Evolutionary conservation across 2,797 vertebrate genomes (phyloP), one percentile per base, ranked within the genome.

Genomic region (Chrysocyon brachyurus): DNA sequence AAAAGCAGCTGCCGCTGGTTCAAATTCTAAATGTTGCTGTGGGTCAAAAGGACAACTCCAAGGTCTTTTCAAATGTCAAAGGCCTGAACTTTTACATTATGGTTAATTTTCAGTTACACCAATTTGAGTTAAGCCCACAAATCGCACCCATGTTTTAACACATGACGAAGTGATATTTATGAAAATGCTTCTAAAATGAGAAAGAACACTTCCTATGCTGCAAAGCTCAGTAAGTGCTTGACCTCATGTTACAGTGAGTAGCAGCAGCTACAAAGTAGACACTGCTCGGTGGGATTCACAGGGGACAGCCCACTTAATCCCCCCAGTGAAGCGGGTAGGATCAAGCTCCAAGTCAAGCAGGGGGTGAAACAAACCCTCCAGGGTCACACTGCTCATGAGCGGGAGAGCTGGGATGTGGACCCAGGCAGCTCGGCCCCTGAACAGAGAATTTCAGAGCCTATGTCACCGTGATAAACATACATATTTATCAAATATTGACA

Each of bases 401-500:
- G 22, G 11, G 61, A 40, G 36, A 63, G 36, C 2, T 1, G 6
- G 56, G 52, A 78, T 40, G 14, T 33, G 24, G 92, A 79, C 10
- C 15, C 75, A 84, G 9, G n/a, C 21, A 84, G 31, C 31, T 9
- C 54, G 36, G 17, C 17, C 36, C 56, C 14, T 21, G 36, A 77
- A 9, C 12, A 36, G 54, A 59, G 33, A 46, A 16, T n/a, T 75
- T 90, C 61, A 40, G 54, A 26, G 11, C 19, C 31, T 12, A 28
- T 10, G 22, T 72, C 77, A n/a, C 46, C 14, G 12, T 6, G 15
- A 15, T 6, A 0, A 24, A 92, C 12, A 73, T 40, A 87, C 91
- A 57, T 57, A 92, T 93, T 93, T 59, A 63, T 73, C 68, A 82
- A 92, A 91, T 59, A 54, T 31, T 14, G 64, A 54, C 17, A 82